Base-by-base conservation (phyloP, 2,797 vertebrate species). In the Kryptopterus vitreolus region DNA sequence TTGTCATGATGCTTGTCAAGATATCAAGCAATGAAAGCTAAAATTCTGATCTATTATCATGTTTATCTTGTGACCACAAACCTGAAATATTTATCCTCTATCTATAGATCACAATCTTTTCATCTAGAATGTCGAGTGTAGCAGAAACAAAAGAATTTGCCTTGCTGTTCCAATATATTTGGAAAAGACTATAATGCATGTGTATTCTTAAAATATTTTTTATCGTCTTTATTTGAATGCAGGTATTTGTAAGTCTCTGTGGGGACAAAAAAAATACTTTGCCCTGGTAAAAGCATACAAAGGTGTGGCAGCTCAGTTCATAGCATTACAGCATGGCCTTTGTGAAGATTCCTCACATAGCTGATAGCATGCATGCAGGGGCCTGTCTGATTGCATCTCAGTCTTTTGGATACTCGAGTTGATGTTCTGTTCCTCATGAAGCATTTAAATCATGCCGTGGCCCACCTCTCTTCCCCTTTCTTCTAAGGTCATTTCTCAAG, bases 261-360 rank as follows among this genome's bases (percentile, higher is more conserved):
- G 18, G 26, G 13, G n/a, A 6, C 4, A 22, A 57, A 6, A 43
- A 22, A 65, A 52, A 57, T 13, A 26, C 35, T 46, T 65, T 11
- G 52, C 65, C 22, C 59, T n/a, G 53, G 12, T 66, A 63, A 79
- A 72, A 43, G 52, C 38, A 59, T 74, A 62, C 20, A n/a, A 31
- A 73, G 50, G n/a, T 38, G 57, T 57, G 62, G 24, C 20, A 55
- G 53, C 52, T 16, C 35, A 6, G 15, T 59, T 53, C 29, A 59
- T 61, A 46, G 29, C 50, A 66, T 61, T 76, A 70, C 33, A 62
- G 29, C n/a, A 26, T 75, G 43, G 63, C 75, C 77, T 82, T 82
- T 77, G 61, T 62, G n/a, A 46, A 74, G 83, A 86, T 84, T 86
- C 85, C 81, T 62, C 61, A 79, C 83, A 84, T 83, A 81, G 78